Evolutionary conservation across 2,797 vertebrate species (phyloP).

Genomic region (Alcedo quadribrachys): DNA sequence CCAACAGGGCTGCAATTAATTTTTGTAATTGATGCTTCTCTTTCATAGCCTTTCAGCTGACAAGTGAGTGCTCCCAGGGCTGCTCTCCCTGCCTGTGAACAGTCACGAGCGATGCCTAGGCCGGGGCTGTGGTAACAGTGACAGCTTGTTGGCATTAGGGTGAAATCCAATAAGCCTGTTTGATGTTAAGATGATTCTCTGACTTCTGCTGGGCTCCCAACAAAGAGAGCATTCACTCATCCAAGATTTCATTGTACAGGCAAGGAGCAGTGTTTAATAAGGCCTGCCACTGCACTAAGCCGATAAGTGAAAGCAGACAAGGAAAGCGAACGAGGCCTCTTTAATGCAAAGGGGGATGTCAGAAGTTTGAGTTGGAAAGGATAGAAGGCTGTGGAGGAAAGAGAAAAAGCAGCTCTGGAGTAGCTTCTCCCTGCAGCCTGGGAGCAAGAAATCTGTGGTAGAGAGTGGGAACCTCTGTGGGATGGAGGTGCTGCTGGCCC

Average conservation of each 20-base stretch:
- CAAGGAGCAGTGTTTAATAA: neutral
- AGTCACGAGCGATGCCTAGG: neutral
- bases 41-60: neutral
- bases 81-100: neutral
- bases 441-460: neutral
- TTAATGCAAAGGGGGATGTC: neutral
- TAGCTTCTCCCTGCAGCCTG: neutral
- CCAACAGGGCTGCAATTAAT: neutral
- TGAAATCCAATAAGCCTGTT: constrained; percentile 40
- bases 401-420: neutral
- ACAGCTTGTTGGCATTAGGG: constrained; percentile 4
- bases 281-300: neutral
- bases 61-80: neutral
- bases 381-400: neutral
- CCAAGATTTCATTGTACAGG: neutral
- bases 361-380: neutral
- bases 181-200: constrained; percentile 39
- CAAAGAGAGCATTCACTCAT: constrained; percentile 43
- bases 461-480: neutral
- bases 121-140: constrained; percentile 1
- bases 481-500: neutral
- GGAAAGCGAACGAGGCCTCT: neutral
- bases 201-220: constrained; percentile 37
- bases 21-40: neutral
- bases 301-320: neutral